Conservation (phyloP, 2,113 vertebrate species). For the Poecilia latipinna region DNA sequence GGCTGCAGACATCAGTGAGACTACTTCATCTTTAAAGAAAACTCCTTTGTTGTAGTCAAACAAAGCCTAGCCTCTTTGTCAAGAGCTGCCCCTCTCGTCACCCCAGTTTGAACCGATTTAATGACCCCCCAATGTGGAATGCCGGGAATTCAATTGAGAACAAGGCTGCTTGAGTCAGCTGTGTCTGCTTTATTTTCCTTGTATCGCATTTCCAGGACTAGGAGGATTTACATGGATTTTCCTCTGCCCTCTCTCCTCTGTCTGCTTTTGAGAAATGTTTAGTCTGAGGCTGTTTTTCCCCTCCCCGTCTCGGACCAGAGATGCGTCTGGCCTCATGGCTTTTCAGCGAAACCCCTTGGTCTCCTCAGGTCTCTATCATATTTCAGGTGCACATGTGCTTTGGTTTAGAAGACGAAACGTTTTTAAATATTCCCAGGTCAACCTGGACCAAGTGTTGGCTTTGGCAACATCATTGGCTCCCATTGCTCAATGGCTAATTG, state of each 20-base stretch:
- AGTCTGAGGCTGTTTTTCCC: conserved; percentile 77
- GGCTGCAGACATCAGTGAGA: not conserved
- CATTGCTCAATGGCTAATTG: conserved; percentile 1
- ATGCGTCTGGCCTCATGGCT: conserved; percentile 56
- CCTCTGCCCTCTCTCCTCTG: conserved; percentile 44
- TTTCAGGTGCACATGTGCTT: conserved; percentile 64
- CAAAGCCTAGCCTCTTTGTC: conserved; percentile 13
- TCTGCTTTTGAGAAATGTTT: conserved; percentile 76
- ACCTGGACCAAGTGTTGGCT: not conserved
- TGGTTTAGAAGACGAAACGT: conserved; percentile 23
- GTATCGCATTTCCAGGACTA: conserved; percentile 73
- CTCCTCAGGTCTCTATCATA: conserved; percentile 25
- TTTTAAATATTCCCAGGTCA: conserved; percentile 43
- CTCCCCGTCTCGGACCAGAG: conserved; percentile 44
- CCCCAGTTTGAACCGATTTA: conserved; percentile 51
- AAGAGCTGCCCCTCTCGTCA: conserved; percentile 7
- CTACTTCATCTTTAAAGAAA: conserved; percentile 1
- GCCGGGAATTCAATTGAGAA: conserved; percentile 60
- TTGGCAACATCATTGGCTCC: conserved; percentile 6
- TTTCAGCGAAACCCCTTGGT: conserved; percentile 34
- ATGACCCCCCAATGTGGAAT: conserved; percentile 69
- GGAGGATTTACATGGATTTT: conserved; percentile 74
- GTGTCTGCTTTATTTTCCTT: conserved; percentile 74
- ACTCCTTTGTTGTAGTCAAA: conserved; percentile 11
- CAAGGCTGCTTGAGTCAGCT: conserved; percentile 61